A percentile compares a stretch with the other conserved stretches of the same genome.
These are phyloP conservation scores for Allophyes oxyacanthae DNA, from an alignment of 2,888 invertebrate species.

Conservation along the genomic window DNA sequence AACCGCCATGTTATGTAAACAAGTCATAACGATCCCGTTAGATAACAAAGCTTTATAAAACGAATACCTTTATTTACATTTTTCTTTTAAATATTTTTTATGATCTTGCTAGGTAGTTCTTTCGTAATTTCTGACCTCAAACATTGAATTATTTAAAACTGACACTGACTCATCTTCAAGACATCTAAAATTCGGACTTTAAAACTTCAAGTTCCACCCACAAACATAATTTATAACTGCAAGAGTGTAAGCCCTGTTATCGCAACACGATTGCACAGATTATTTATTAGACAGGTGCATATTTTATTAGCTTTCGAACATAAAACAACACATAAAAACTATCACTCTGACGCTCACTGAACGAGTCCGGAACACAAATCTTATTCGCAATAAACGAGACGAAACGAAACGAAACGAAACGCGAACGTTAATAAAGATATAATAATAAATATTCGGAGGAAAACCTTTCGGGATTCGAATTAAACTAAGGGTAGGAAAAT, in stretches of 20 bases:
- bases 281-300: slow-evolving; percentile 78
- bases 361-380: slow-evolving; percentile 74
- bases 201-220: slow-evolving; percentile 64
- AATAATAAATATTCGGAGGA: slow-evolving; percentile 86
- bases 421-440: slow-evolving; percentile 86
- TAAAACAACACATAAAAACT: slow-evolving; percentile 76
- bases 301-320: slow-evolving; percentile 76
- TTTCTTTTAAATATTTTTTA: slow-evolving; percentile 7
- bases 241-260: slow-evolving; percentile 67
- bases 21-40: slow-evolving; percentile 16
- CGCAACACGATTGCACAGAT: slow-evolving; percentile 67
- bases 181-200: slow-evolving; percentile 32
- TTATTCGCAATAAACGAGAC: slow-evolving; percentile 79
- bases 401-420: slow-evolving; percentile 76
- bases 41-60: slow-evolving; percentile 33
- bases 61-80: slow-evolving; percentile 10
- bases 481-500: slow-evolving; percentile 88
- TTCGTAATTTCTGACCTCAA: slow-evolving; percentile 26
- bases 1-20: slow-evolving; percentile 34
- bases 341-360: slow-evolving; percentile 66
- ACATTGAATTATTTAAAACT: slow-evolving; percentile 25
- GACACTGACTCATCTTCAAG: slow-evolving; percentile 16
- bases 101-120: slow-evolving; percentile 15
- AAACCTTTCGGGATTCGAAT: slow-evolving; percentile 87
- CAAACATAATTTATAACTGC: slow-evolving; percentile 67